These are phyloP conservation scores for Danionella cerebrum DNA, from an alignment of 2,113 vertebrate genomes.

Conservation along the genomic window DNA sequence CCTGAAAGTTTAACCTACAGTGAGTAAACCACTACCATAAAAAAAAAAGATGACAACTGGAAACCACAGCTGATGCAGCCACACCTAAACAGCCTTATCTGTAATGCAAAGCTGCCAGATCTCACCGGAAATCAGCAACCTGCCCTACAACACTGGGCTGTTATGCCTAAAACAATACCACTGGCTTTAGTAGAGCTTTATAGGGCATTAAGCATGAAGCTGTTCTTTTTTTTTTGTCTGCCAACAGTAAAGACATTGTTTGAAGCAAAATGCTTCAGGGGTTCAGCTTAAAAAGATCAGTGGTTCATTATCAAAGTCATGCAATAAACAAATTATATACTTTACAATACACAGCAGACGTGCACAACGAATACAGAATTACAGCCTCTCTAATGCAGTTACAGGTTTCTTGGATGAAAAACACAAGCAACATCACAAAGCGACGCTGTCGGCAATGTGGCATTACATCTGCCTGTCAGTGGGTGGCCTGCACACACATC, in stretches of 20 bases:
- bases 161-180: background rate
- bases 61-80: background rate
- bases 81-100: background rate
- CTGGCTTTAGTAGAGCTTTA: background rate
- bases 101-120: background rate
- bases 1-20: no score
- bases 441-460: background rate
- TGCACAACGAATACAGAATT: background rate
- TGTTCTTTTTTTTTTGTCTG: background rate
- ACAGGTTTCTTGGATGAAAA: background rate
- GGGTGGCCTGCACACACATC: background rate
- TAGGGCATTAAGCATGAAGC: constrained; percentile 10
- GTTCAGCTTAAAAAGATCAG: constrained; percentile 54
- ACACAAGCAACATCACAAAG: background rate
- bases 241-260: constrained; percentile 60
- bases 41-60: no score
- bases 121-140: background rate
- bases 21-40: no score
- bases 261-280: constrained; percentile 48
- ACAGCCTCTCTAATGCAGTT: background rate
- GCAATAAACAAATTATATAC: background rate
- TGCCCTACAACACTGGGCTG: background rate
- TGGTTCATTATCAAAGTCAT: constrained; percentile 58
- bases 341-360: background rate
- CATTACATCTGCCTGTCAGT: background rate